These are phyloP conservation scores for Ormyrus nitidulus DNA, from an alignment of 2,888 invertebrate species.

Conservation along the genomic window DNA sequence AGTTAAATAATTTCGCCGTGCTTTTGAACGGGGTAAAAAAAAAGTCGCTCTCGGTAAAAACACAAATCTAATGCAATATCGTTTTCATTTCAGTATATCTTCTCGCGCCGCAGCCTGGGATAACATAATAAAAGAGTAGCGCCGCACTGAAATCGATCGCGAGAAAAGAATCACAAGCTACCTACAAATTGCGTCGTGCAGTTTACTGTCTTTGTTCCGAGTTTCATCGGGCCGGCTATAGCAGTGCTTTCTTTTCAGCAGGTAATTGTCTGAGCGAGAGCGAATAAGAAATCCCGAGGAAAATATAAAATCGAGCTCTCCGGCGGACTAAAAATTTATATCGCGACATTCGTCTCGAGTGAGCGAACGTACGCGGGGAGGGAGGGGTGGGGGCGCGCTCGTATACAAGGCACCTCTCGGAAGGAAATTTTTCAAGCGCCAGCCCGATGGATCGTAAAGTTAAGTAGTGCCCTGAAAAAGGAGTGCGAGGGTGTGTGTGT, in stretches of 20 bases:
- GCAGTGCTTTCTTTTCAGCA: background rate
- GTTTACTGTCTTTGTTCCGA: conserved; percentile 47
- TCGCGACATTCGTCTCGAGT: conserved; percentile 44
- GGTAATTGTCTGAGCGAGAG: background rate
- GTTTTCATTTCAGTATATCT: conserved; percentile 4
- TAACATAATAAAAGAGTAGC: conserved; percentile 17
- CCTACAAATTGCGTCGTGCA: conserved; percentile 35
- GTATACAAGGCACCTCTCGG: background rate
- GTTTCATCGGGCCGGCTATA: too few relatives aligned
- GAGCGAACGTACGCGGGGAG: background rate
- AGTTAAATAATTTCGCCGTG: too few relatives aligned
- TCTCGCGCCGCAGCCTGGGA: background rate
- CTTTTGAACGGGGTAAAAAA: too few relatives aligned
- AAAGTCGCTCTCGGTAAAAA: too few relatives aligned
- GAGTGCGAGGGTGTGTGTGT: conserved; percentile 26
- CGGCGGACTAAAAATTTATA: conserved; percentile 45
- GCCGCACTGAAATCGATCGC: background rate
- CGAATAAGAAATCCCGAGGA: conserved; percentile 21
- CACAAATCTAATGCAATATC: conserved; percentile 15
- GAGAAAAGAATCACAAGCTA: background rate
- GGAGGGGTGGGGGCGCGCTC: background rate
- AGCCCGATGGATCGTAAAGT: conserved; percentile 63
- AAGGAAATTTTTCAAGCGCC: conserved; percentile 37
- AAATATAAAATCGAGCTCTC: conserved; percentile 38
- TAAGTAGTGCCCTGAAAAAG: conserved; percentile 64